Percentiles rank a stretch among this genome's conserved stretches.
phyloP scores from a whole-genome alignment of 2,888 invertebrate genomes.

The Pammene fasciana region DNA sequence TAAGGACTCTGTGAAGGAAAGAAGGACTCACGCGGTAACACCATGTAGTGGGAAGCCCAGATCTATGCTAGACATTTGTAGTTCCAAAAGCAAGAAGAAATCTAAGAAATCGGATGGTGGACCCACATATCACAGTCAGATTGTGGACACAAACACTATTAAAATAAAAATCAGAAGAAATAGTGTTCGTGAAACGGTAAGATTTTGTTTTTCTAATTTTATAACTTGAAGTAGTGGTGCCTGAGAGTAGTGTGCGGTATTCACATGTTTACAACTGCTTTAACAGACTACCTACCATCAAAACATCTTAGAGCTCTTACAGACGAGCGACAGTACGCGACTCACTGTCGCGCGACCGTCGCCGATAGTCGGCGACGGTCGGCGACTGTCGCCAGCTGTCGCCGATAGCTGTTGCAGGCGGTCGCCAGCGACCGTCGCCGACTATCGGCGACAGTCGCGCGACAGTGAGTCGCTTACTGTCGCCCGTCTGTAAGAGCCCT shows the following conservation, averaged over 20 bases:
- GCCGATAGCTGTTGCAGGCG: too few species aligned
- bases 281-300: too few species aligned
- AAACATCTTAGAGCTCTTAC: too few species aligned
- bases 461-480: too few species aligned
- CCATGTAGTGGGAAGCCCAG: conserved; percentile 81
- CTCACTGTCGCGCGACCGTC: too few species aligned
- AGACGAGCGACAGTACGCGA: too few species aligned
- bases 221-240: neutral
- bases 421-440: too few species aligned
- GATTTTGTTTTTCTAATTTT: conserved; percentile 45
- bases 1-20: conserved; percentile 66
- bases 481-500: too few species aligned
- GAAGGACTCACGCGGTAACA: conserved; percentile 69
- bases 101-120: conserved; percentile 72
- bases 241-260: neutral
- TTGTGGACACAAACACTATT: conserved; percentile 86
- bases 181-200: conserved; percentile 72
- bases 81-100: conserved; percentile 79
- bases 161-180: conserved; percentile 88
- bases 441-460: too few species aligned
- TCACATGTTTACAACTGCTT: neutral
- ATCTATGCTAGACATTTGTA: conserved; percentile 78
- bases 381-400: too few species aligned
- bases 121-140: conserved; percentile 84
- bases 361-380: too few species aligned